Evolutionary conservation across 2,113 vertebrate species (phyloP), one percentile per base, ranked within the genome.

Genomic region (Uropsilus gracilis): DNA sequence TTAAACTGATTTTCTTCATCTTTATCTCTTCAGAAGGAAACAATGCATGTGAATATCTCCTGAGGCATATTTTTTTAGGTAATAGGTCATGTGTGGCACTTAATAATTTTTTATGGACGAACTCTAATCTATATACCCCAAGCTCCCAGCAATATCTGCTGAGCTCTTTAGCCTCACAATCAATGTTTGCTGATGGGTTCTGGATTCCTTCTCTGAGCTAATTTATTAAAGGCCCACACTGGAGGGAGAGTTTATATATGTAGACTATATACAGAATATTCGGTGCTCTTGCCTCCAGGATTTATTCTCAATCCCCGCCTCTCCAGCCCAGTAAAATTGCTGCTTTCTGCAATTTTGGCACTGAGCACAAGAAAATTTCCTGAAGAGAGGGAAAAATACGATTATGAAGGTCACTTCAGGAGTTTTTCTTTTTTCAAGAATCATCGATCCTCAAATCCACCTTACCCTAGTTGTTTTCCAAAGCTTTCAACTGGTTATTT

Each of bases 1-100:
- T 88, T 57, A 92, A 80, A 92, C 32, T 87, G 32, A 95, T 78
- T 91, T 30, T 76, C 53, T 94, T 91, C 50, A 78, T 71, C 57
- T 55, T 78, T 90, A 90, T 76, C 17, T 53, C 46, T 84, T 84
- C 76, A 64, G 71, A 90, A 86, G n/a, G 83, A 91, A 94, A 9
- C 34, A 66, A 82, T 53, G 20, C 2, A 82, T 5, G 13, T 86
- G 30, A 84, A 37, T 37, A 68, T 32, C 73, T 37, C 34, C 17
- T n/a, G 7, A 34, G 12, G 32, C 37, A 75, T 17, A 53, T 78
- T 17, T 78, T 86, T 84, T 72, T 53, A 87, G 88, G 78, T 73
- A 89, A 91, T 48, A 37, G 55, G 20, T 66, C 84, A 76, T 46
- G 10, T 80, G 28, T 39, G 42, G n/a, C 63, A 94, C 48, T 44